phyloP scores from a whole-genome alignment of 2,888 invertebrate species.

The Isoperla grammatica region DNA sequence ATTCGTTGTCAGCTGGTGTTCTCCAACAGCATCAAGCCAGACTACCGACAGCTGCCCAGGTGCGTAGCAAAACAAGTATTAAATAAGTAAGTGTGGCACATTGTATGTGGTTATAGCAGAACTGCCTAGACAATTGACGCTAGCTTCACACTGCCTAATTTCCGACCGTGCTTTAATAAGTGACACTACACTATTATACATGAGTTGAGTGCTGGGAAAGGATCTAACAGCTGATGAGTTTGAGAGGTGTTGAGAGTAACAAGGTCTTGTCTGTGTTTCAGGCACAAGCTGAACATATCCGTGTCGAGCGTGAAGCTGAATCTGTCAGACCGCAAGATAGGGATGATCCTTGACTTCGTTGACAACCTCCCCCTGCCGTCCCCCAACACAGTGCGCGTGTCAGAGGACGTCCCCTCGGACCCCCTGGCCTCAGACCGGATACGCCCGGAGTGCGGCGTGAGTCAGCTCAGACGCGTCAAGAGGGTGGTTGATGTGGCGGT shows the following conservation, averaged over 20 bases:
- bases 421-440: slow-evolving; percentile 27
- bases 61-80: slow-evolving; percentile 35
- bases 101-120: too few species aligned
- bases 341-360: slow-evolving; percentile 58
- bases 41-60: slow-evolving; percentile 63
- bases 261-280: slow-evolving; percentile 40
- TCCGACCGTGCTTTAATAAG: too few species aligned
- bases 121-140: too few species aligned
- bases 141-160: too few species aligned
- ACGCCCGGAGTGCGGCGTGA: slow-evolving; percentile 28
- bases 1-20: slow-evolving; percentile 59
- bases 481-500: slow-evolving; percentile 26
- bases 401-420: slow-evolving; percentile 23
- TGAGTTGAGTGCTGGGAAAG: too few species aligned
- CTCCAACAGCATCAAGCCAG: slow-evolving; percentile 68
- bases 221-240: too few species aligned
- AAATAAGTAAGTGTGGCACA: too few species aligned
- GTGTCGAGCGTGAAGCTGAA: slow-evolving; percentile 67
- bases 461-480: slow-evolving; percentile 25
- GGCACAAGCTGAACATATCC: slow-evolving; percentile 69
- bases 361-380: slow-evolving; percentile 47
- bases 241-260: too few species aligned
- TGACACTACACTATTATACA: too few species aligned
- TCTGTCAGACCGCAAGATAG: slow-evolving; percentile 66
- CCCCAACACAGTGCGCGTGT: slow-evolving; percentile 35